Conservation (phyloP, 2,888 invertebrate genomes). For the Tetheella fluctuosa region DNA sequence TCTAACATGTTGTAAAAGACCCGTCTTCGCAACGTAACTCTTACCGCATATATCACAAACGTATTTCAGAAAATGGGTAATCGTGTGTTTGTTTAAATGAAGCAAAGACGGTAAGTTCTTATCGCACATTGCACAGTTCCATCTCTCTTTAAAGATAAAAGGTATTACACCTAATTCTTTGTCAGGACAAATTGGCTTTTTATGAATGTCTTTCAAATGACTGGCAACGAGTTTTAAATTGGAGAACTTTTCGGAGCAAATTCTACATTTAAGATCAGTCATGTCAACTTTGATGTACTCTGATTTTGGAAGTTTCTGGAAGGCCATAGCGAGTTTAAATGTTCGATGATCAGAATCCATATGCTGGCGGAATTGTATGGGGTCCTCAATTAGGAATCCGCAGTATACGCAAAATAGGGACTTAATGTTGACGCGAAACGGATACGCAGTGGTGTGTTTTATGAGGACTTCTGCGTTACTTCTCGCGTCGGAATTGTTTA, state of each 20-base stretch:
- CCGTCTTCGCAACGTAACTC: conserved; percentile 70
- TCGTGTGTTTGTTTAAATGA: conserved; percentile 71
- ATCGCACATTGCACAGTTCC: conserved; percentile 65
- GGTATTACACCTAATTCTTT: conserved; percentile 73
- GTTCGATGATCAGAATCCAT: conserved; percentile 65
- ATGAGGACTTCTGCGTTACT: conserved; percentile 70
- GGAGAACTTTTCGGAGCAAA: conserved; percentile 47
- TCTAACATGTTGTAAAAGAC: conserved; percentile 63
- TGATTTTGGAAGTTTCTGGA: conserved; percentile 67
- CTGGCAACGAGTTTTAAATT: conserved; percentile 54
- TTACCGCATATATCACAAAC: conserved; percentile 74
- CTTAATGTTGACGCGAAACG: conserved; percentile 75
- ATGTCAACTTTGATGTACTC: conserved; percentile 74
- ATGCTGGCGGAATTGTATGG: conserved; percentile 61
- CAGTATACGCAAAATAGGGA: conserved; percentile 76
- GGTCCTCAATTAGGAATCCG: conserved; percentile 68
- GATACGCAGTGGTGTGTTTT: conserved; percentile 71
- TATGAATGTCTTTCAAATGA: conserved; percentile 54
- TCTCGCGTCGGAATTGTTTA: neutral
- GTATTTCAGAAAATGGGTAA: conserved; percentile 70
- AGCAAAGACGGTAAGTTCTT: conserved; percentile 66
- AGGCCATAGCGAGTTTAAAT: conserved; percentile 66
- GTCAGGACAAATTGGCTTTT: conserved; percentile 45
- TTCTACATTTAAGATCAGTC: conserved; percentile 60
- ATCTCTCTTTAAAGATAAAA: conserved; percentile 60